phyloP scores from a whole-genome alignment of 2,113 vertebrate genomes.

The Nesoenas mayeri region DNA sequence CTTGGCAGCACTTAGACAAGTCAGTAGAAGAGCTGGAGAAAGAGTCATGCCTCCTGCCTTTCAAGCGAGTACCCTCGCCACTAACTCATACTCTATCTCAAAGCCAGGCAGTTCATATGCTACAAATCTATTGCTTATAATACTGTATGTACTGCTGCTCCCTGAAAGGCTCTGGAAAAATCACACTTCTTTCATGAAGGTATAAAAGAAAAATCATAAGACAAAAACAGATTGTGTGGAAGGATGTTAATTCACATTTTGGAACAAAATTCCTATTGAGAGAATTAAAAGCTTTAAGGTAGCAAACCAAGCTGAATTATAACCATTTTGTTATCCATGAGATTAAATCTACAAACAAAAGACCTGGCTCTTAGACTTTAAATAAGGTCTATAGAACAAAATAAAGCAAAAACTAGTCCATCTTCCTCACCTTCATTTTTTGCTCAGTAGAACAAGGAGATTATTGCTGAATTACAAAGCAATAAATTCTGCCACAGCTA shows the following conservation, averaged over 20 bases:
- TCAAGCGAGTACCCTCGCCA: not conserved
- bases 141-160: not conserved
- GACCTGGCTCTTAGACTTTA: not conserved
- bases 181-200: not conserved
- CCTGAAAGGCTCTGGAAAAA: not conserved
- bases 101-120: not conserved
- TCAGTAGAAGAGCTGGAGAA: conserved; percentile 3
- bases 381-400: not conserved
- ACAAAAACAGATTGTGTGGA: not conserved
- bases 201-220: conserved; percentile 16
- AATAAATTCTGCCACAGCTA: not conserved
- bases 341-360: not conserved
- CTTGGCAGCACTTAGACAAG: not conserved
- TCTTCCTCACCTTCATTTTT: not conserved
- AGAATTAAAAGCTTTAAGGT: not conserved
- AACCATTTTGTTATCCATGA: not conserved
- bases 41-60: not conserved
- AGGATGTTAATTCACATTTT: not conserved
- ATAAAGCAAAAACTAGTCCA: not conserved
- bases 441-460: not conserved
- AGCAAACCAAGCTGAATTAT: not conserved
- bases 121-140: not conserved
- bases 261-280: not conserved
- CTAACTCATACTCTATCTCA: not conserved
- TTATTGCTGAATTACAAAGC: not conserved